Conservation (phyloP, 2,888 invertebrate species). For the Saturnia pavonia region DNA sequence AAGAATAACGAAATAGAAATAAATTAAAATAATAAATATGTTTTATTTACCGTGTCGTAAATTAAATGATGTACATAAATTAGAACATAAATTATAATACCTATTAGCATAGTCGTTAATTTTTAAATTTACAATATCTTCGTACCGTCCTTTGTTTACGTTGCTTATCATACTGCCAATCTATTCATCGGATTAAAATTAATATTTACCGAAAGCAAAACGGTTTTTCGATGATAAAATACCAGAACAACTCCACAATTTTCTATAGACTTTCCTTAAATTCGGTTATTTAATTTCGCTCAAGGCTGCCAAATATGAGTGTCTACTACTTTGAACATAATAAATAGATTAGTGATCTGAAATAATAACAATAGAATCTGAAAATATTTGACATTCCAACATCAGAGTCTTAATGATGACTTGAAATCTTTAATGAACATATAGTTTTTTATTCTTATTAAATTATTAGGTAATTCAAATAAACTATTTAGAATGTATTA, state of each 20-base stretch:
- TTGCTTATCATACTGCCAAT: slow-evolving; percentile 18
- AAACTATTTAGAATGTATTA: too few relatives aligned
- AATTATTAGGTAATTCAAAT: too few relatives aligned
- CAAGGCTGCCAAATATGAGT: neutral
- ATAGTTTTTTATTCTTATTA: too few relatives aligned
- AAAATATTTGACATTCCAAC: too few relatives aligned
- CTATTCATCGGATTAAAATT: slow-evolving; percentile 18
- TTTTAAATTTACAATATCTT: slow-evolving; percentile 17
- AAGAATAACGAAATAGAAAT: neutral
- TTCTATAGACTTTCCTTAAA: neutral
- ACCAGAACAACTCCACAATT: neutral
- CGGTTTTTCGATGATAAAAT: slow-evolving; percentile 5
- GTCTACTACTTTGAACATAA: too few relatives aligned
- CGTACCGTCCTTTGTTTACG: slow-evolving; percentile 2
- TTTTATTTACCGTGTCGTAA: neutral
- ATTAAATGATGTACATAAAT: neutral
- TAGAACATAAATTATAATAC: slow-evolving; percentile 14
- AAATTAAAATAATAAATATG: neutral
- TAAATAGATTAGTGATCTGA: neutral
- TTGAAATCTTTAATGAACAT: too few relatives aligned
- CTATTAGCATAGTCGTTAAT: slow-evolving; percentile 17
- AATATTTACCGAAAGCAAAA: slow-evolving; percentile 17
- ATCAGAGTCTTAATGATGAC: too few relatives aligned
- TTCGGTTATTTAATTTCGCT: neutral
- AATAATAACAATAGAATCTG: too few relatives aligned